Evolutionary conservation across 1,140 invertebrate genomes (phyloP).

Genomic region (Magallana gigas): DNA sequence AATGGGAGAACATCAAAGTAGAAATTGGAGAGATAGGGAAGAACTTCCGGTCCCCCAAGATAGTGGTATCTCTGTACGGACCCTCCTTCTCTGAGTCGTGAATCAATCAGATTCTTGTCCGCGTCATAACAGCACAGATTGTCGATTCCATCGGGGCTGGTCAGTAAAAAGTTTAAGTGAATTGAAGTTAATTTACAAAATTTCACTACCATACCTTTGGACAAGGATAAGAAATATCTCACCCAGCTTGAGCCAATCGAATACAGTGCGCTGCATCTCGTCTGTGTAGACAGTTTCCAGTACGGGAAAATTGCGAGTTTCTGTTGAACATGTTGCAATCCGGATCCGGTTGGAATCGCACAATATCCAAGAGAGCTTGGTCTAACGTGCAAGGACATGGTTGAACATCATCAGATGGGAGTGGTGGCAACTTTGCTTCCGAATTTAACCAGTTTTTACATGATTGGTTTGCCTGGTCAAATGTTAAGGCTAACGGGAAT

Average conservation of each 20-base stretch:
- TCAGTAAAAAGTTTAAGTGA: no score
- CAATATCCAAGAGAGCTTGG: constrained; percentile 45
- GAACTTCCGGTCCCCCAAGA: constrained; percentile 16
- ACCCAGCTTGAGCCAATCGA: constrained; percentile 32
- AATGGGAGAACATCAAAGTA: constrained; percentile 48
- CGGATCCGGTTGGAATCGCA: constrained; percentile 46
- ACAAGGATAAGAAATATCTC: not conserved
- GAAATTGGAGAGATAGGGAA: constrained; percentile 50
- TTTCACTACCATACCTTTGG: no score
- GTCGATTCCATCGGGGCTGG: constrained; percentile 33
- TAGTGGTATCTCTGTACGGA: constrained; percentile 47
- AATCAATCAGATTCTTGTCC: constrained; percentile 37
- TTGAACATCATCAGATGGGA: not conserved
- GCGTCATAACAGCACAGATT: constrained; percentile 51
- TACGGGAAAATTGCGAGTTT: not conserved
- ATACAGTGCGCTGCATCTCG: constrained; percentile 16
- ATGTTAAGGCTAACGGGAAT: constrained; percentile 15
- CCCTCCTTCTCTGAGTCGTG: constrained; percentile 14
- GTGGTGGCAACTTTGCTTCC: not conserved
- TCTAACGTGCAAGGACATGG: constrained; percentile 46
- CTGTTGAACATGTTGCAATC: constrained; percentile 16
- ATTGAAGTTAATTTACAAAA: no score
- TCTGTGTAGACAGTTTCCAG: constrained; percentile 26
- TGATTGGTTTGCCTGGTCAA: not conserved
- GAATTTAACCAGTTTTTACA: constrained; percentile 26